Evolutionary conservation across 2,888 invertebrate species (phyloP).

Genomic region (Ceramica pisi): DNA sequence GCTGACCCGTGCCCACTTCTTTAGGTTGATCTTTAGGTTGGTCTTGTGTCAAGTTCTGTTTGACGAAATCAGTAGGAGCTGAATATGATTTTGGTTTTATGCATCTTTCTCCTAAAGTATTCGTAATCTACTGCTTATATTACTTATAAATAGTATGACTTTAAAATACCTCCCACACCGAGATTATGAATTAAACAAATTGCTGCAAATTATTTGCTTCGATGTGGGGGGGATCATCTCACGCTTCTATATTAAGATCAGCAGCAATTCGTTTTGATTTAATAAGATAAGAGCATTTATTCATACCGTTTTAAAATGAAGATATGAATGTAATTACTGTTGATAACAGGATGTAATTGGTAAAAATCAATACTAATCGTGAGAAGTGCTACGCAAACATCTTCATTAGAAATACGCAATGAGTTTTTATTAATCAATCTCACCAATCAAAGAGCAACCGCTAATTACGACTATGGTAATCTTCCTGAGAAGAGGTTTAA

Average conservation of each 20-base stretch:
- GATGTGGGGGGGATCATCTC: constrained; percentile 15
- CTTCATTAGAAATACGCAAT: constrained; percentile 20
- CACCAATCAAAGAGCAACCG: constrained; percentile 1
- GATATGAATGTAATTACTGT: neutral
- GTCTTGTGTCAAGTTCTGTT: neutral
- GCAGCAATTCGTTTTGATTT: neutral
- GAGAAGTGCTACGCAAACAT: constrained; percentile 2
- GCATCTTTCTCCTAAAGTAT: too few species aligned
- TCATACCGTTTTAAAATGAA: neutral
- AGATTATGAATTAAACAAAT: neutral
- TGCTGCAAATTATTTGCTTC: constrained; percentile 8
- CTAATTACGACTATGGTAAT: neutral
- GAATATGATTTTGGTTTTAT: neutral
- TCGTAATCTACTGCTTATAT: neutral
- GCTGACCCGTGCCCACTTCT: too few species aligned
- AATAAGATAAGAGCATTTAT: neutral
- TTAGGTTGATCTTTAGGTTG: too few species aligned
- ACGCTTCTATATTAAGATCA: constrained; percentile 19
- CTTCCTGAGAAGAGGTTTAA: neutral
- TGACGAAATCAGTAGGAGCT: neutral
- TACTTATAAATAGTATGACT: constrained; percentile 2
- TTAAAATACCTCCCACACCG: constrained; percentile 18
- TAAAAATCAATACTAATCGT: constrained; percentile 19
- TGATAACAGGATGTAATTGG: neutral
- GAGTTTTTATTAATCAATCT: constrained; percentile 11